Percentiles rank a stretch among this genome's conserved stretches.
phyloP scores from a whole-genome alignment of 2,113 vertebrate genomes.

The Austrofundulus limnaeus region DNA sequence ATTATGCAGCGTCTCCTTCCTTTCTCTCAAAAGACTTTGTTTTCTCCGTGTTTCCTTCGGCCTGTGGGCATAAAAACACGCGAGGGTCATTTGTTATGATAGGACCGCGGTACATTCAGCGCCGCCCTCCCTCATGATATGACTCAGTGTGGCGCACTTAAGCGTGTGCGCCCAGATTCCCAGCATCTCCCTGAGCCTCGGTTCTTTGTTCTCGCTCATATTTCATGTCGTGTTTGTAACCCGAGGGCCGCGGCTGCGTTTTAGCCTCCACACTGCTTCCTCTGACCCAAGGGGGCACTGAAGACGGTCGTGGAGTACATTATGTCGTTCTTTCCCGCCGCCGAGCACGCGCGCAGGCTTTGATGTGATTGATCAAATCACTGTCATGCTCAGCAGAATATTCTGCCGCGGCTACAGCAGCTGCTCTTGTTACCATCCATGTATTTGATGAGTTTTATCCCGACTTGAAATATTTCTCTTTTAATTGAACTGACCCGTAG shows the following conservation, averaged over 20 bases:
- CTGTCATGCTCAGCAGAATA: conserved; percentile 40
- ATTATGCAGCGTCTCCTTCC: conserved; percentile 34
- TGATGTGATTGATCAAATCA: conserved; percentile 66
- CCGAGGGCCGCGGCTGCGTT: conserved; percentile 45
- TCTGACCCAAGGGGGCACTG: conserved; percentile 41
- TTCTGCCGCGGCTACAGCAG: conserved; percentile 27
- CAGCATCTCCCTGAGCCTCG: conserved; percentile 13
- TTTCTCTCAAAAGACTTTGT: conserved; percentile 39
- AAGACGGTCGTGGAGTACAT: conserved; percentile 43
- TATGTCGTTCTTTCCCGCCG: conserved; percentile 29
- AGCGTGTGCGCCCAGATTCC: conserved; percentile 26
- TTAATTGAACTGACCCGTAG: conserved; percentile 12
- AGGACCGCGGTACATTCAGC: conserved; percentile 42
- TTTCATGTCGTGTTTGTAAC: conserved; percentile 60
- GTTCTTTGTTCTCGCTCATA: conserved; percentile 36
- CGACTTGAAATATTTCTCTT: conserved; percentile 10
- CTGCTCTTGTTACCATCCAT: conserved; percentile 35
- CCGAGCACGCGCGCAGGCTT: conserved; percentile 34
- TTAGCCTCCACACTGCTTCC: conserved; percentile 48
- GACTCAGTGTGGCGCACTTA: conserved; percentile 47
- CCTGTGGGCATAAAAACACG: conserved; percentile 36
- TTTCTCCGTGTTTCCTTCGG: conserved; percentile 35
- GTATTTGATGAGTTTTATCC: conserved; percentile 27
- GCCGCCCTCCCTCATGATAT: conserved; percentile 7
- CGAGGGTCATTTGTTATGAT: conserved; percentile 71